phyloP scores from a whole-genome alignment of 1,140 invertebrate genomes.

The Drosophila murphyi region DNA sequence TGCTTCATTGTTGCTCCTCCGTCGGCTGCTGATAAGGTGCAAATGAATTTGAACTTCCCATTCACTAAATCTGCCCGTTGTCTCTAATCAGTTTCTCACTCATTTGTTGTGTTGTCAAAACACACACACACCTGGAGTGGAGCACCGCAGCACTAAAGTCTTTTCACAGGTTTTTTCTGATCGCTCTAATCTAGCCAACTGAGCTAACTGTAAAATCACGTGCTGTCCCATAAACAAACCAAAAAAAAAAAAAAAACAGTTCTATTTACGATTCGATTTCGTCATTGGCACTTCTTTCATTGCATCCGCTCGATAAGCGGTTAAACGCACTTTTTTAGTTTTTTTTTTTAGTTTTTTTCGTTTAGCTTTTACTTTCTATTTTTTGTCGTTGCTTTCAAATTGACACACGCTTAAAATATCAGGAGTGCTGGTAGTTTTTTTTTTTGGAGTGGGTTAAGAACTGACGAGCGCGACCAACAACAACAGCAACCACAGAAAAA shows the following conservation, averaged over 20 bases:
- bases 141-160: constrained; percentile 6
- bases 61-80: constrained; percentile 67
- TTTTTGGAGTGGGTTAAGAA: not conserved
- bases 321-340: constrained; percentile 12
- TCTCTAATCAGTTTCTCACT: constrained; percentile 60
- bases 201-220: not conserved
- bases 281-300: constrained; percentile 53
- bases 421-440: not conserved
- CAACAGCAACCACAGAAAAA: constrained; percentile 14
- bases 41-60: constrained; percentile 47
- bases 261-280: constrained; percentile 54
- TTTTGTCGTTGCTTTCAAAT: constrained; percentile 22
- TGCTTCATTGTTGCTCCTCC: constrained; percentile 63
- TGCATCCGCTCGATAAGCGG: constrained; percentile 63
- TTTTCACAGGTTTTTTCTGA: not conserved
- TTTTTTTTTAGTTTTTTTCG: constrained; percentile 12
- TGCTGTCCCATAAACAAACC: not conserved
- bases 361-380: constrained; percentile 65
- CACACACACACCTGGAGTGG: not conserved
- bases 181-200: constrained; percentile 1
- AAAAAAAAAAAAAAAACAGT: constrained; percentile 1
- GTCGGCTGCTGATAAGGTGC: constrained; percentile 23
- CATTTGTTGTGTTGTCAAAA: constrained; percentile 27
- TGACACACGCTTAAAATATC: constrained; percentile 66
- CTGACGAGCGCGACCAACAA: constrained; percentile 25